phyloP scores from a whole-genome alignment of 2,113 vertebrate genomes.

The Nothocercus nigrocapillus region DNA sequence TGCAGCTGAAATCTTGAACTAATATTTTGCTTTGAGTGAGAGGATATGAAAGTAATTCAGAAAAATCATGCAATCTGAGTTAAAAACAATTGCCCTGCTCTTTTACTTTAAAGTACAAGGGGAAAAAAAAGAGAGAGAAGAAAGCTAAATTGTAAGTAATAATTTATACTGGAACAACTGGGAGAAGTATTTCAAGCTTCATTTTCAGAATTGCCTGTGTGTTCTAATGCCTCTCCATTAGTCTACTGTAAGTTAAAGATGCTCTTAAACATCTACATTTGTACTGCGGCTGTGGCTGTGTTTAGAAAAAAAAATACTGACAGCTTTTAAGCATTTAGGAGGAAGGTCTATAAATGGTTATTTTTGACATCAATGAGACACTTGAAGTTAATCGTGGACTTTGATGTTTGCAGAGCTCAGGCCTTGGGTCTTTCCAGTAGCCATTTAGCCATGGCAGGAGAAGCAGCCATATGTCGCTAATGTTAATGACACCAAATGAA shows the following conservation, averaged over 20 bases:
- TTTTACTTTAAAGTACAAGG: not conserved
- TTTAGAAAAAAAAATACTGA: not conserved
- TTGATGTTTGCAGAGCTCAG: not conserved
- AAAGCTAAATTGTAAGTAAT: not conserved
- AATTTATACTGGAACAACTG: not conserved
- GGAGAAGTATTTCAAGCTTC: not conserved
- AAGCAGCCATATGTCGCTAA: not conserved
- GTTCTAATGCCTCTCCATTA: not conserved
- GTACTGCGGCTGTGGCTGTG: not conserved
- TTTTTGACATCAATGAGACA: not conserved
- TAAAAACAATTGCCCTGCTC: not conserved
- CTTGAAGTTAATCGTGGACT: not conserved
- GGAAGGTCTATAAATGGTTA: not conserved
- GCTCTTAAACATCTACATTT: not conserved
- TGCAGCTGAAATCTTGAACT: not conserved
- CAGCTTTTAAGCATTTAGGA: not conserved
- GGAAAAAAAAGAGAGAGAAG: not conserved
- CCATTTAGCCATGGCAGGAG: not conserved
- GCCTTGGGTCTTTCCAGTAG: not conserved
- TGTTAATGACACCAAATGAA: constrained; percentile 44
- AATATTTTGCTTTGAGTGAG: not conserved
- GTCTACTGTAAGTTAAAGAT: not conserved
- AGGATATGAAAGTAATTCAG: not conserved
- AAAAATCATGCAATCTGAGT: not conserved
- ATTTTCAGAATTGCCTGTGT: not conserved